Evolutionary conservation across 2,797 vertebrate genomes (phyloP).

Genomic region (Pipistrellus nathusii): DNA sequence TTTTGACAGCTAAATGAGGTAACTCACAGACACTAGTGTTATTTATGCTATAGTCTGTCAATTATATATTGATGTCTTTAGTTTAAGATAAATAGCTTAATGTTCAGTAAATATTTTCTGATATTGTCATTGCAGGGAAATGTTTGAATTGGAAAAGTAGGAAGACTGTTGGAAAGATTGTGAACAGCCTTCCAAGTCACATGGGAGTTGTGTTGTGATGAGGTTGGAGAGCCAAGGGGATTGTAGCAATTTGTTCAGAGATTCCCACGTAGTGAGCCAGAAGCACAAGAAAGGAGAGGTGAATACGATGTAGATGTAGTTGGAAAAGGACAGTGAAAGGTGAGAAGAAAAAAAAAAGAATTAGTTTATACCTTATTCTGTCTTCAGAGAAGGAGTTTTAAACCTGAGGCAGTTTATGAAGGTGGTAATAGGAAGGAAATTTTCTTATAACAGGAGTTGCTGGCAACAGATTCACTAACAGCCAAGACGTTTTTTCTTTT

Average conservation of each 20-base stretch:
- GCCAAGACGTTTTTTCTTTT: neutral
- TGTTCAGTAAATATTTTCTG: neutral
- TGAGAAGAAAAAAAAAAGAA: slow-evolving; percentile 26
- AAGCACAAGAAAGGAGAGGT: slow-evolving; percentile 60
- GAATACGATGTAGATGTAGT: neutral
- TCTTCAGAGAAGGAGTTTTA: slow-evolving; percentile 52
- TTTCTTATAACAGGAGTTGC: slow-evolving; percentile 12
- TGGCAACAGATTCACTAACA: neutral
- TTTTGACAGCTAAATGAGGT: neutral
- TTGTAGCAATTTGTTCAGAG: neutral
- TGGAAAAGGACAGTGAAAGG: slow-evolving; percentile 46
- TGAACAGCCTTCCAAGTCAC: slow-evolving; percentile 2
- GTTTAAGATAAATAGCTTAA: neutral
- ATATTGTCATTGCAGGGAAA: neutral
- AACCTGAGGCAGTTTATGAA: slow-evolving; percentile 42
- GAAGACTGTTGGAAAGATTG: neutral
- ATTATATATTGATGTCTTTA: neutral
- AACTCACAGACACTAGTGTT: neutral
- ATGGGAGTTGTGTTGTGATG: neutral
- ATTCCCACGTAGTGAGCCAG: slow-evolving; percentile 22
- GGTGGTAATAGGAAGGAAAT: slow-evolving; percentile 39
- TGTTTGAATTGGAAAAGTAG: slow-evolving; percentile 12
- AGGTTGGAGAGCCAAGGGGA: slow-evolving; percentile 35
- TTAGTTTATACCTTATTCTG: slow-evolving; percentile 20
- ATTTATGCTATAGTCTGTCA: neutral